phyloP scores from a whole-genome alignment of 2,113 vertebrate genomes.

The Brevimyrus niger region DNA sequence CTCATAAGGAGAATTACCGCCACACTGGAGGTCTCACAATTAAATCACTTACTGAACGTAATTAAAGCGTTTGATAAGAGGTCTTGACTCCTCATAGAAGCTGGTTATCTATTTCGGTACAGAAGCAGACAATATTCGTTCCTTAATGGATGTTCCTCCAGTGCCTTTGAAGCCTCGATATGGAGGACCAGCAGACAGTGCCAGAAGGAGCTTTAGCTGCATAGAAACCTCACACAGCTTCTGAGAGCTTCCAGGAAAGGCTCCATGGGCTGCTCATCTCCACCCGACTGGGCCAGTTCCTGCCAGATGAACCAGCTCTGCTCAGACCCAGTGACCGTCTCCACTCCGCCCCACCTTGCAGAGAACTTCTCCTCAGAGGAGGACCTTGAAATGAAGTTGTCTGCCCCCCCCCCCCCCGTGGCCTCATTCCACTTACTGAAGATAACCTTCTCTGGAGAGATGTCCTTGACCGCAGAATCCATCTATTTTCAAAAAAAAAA shows the following conservation, averaged over 20 bases:
- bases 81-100: background rate
- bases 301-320: background rate
- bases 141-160: background rate
- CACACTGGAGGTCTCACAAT: background rate
- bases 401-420: background rate
- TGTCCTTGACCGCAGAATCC: conserved; percentile 1
- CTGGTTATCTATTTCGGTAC: background rate
- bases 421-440: background rate
- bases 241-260: background rate
- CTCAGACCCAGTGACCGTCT: background rate
- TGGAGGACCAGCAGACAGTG: background rate
- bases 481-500: background rate
- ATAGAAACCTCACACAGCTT: background rate
- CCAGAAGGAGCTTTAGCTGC: background rate
- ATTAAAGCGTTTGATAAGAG: background rate
- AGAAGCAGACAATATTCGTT: background rate
- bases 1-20: background rate
- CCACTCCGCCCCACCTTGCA: background rate
- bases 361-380: background rate
- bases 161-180: background rate
- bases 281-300: conserved; percentile 1
- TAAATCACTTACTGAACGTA: background rate
- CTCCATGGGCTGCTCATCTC: background rate
- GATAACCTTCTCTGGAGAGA: conserved; percentile 6
- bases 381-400: background rate